phyloP scores from a whole-genome alignment of 2,113 vertebrate species.

The Vidua chalybeata region DNA sequence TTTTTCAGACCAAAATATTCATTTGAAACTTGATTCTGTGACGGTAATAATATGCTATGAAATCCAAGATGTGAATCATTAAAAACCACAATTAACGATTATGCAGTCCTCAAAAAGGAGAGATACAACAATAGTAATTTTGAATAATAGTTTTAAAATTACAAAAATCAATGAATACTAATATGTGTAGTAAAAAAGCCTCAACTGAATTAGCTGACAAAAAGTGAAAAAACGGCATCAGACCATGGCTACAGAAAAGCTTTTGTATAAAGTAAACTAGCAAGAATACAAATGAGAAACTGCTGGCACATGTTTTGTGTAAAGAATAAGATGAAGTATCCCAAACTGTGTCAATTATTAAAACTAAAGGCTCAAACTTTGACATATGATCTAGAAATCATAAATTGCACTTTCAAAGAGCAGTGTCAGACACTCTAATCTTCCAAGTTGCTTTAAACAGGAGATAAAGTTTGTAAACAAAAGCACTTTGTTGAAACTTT shows the following conservation, averaged over 20 bases:
- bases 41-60: slow-evolving; percentile 55
- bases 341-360: slow-evolving; percentile 52
- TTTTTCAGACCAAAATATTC: slow-evolving; percentile 51
- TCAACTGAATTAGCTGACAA: slow-evolving; percentile 53
- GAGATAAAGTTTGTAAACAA: slow-evolving; percentile 61
- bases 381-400: slow-evolving; percentile 54
- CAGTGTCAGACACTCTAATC: slow-evolving; percentile 33
- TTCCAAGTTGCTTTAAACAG: slow-evolving; percentile 43
- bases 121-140: slow-evolving; percentile 46
- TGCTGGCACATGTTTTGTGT: slow-evolving; percentile 15
- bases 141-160: slow-evolving; percentile 57
- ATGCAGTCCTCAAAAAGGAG: slow-evolving; percentile 28
- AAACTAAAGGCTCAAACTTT: slow-evolving; percentile 52
- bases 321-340: slow-evolving; percentile 47
- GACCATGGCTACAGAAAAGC: background rate
- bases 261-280: slow-evolving; percentile 49
- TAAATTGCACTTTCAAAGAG: slow-evolving; percentile 52
- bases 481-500: slow-evolving; percentile 55
- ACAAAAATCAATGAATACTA: slow-evolving; percentile 66
- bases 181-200: slow-evolving; percentile 33
- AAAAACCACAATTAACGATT: slow-evolving; percentile 53
- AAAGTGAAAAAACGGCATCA: slow-evolving; percentile 43
- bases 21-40: slow-evolving; percentile 53
- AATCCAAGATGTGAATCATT: slow-evolving; percentile 20
- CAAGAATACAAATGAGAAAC: slow-evolving; percentile 55